These are phyloP conservation scores for Tholera decimalis DNA, from an alignment of 2,888 invertebrate species.

Conservation along the genomic window DNA sequence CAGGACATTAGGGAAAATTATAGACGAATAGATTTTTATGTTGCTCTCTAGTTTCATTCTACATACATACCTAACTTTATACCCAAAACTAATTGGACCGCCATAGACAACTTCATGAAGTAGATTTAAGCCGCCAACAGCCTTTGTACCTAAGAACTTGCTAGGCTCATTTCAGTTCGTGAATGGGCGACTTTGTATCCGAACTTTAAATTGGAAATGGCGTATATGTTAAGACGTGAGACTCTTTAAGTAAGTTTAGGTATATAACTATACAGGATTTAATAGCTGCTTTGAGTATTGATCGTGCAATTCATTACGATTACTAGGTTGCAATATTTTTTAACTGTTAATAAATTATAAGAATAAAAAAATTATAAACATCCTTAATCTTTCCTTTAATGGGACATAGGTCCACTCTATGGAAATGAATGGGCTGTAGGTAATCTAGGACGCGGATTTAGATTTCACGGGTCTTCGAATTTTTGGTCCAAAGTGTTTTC, in stretches of 20 bases:
- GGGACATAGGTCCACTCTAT: too few relatives aligned
- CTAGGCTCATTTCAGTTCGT: conserved; percentile 8
- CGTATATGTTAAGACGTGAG: conserved; percentile 4
- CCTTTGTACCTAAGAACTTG: conserved; percentile 25
- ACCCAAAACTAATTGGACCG: not conserved
- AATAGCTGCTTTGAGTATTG: not conserved
- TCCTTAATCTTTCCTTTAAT: too few relatives aligned
- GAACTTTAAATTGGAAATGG: conserved; percentile 42
- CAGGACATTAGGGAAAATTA: too few relatives aligned
- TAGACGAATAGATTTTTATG: too few relatives aligned
- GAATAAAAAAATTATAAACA: too few relatives aligned
- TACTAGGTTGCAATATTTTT: too few relatives aligned
- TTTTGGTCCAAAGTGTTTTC: too few relatives aligned
- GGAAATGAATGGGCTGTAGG: too few relatives aligned
- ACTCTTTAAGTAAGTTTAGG: not conserved
- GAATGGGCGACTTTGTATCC: conserved; percentile 10
- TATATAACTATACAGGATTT: not conserved
- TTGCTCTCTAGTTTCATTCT: not conserved
- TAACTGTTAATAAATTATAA: too few relatives aligned
- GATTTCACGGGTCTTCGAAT: too few relatives aligned
- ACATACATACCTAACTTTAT: not conserved
- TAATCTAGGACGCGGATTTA: too few relatives aligned
- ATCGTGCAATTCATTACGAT: too few relatives aligned
- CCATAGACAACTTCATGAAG: conserved; percentile 19
- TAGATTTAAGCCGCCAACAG: conserved; percentile 16